Conservation (phyloP, 2,797 vertebrate species). For the Petrocephalus schoutedeni region DNA sequence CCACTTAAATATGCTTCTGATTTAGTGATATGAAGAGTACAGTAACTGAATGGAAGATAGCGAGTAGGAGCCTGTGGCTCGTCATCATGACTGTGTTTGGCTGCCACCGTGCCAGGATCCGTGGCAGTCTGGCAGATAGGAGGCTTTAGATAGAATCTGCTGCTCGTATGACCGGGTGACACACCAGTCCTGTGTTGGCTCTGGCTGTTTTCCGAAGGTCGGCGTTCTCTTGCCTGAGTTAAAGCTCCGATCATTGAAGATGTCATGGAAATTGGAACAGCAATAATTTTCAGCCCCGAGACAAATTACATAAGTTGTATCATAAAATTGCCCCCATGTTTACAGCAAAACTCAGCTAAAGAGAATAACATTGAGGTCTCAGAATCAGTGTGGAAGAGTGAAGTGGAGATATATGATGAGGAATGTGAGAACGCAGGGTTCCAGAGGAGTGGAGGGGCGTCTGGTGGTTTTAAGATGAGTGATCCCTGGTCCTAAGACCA, state of each 20-base stretch:
- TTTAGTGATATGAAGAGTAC: neutral
- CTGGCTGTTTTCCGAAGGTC: neutral
- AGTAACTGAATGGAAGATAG: constrained; percentile 7
- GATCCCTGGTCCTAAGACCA: neutral
- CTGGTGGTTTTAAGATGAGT: constrained; percentile 1
- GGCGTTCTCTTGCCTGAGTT: neutral
- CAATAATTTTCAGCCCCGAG: neutral
- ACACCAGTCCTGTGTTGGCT: neutral
- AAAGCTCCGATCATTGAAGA: neutral
- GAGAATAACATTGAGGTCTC: neutral
- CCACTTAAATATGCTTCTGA: constrained; percentile 6
- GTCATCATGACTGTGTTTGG: neutral
- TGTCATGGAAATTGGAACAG: neutral
- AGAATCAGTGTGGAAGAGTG: neutral
- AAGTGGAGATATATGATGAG: too few species aligned
- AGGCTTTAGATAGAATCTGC: neutral
- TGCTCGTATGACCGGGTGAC: neutral
- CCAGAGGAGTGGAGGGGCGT: neutral
- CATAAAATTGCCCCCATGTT: neutral
- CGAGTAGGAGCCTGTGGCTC: neutral
- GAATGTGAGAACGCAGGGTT: neutral
- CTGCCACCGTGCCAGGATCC: neutral
- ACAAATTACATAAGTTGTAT: neutral
- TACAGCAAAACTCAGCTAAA: neutral
- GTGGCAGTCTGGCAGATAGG: neutral